A percentile compares a stretch with the other conserved stretches of the same genome.
These are phyloP conservation scores for Rhabdophis nuchalis DNA, from an alignment of 2,797 vertebrate genomes.

Conservation along the genomic window DNA sequence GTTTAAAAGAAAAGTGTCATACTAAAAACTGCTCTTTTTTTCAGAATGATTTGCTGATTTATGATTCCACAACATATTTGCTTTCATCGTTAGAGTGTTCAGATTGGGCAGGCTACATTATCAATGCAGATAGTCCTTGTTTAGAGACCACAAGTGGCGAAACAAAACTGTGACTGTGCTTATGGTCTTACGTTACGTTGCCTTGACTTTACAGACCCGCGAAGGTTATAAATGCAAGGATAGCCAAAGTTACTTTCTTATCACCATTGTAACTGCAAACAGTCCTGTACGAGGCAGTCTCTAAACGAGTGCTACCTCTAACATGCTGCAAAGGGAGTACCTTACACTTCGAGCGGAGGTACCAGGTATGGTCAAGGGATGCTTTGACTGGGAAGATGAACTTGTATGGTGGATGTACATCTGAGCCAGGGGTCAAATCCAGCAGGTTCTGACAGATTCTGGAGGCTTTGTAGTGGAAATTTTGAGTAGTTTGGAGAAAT, in stretches of 20 bases:
- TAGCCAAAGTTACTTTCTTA: background rate
- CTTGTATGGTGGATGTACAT: background rate
- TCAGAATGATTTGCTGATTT: background rate
- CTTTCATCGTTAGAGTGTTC: background rate
- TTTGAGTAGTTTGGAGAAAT: too few relatives aligned
- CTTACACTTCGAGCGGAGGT: background rate
- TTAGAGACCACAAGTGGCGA: background rate
- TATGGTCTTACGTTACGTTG: background rate
- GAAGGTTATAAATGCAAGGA: background rate
- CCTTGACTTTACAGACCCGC: background rate
- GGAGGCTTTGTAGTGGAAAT: too few relatives aligned
- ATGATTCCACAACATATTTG: background rate
- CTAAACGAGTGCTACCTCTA: background rate
- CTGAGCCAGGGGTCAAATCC: too few relatives aligned
- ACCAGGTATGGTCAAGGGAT: background rate
- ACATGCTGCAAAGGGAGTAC: background rate
- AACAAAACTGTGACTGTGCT: background rate
- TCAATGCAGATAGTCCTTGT: background rate
- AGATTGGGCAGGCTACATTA: background rate
- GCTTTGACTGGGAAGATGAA: background rate
- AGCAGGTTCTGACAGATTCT: too few relatives aligned
- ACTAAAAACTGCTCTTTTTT: background rate
- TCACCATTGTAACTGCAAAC: background rate
- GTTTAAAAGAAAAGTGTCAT: background rate
- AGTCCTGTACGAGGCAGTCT: background rate